Evolutionary conservation across 2,113 vertebrate genomes (phyloP).

Genomic region (Pseudonaja textilis): DNA sequence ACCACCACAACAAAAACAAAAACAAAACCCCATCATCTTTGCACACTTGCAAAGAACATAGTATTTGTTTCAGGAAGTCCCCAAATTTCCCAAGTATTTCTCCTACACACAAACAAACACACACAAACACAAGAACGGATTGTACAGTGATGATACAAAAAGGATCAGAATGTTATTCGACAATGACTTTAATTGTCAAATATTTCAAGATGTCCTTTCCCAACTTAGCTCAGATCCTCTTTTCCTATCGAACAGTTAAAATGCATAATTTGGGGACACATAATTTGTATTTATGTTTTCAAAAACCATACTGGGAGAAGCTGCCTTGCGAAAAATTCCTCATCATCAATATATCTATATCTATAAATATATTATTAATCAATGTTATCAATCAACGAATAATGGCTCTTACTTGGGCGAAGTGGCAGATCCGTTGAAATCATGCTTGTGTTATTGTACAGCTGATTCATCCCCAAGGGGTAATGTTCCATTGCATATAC

Average conservation of each 20-base stretch:
- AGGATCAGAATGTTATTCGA: conserved; percentile 28
- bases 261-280: not conserved
- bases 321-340: not conserved
- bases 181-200: not conserved
- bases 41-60: conserved; percentile 39
- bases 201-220: not conserved
- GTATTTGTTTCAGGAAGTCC: conserved; percentile 49
- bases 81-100: conserved; percentile 35
- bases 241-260: not conserved
- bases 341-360: not conserved
- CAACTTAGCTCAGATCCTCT: not conserved
- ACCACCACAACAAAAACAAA: not conserved
- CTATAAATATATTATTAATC: not conserved
- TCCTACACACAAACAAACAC: not conserved
- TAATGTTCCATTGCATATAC: conserved; percentile 69
- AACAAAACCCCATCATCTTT: conserved; percentile 5
- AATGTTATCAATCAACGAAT: not conserved
- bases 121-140: not conserved
- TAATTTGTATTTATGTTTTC: not conserved
- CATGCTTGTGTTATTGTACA: conserved; percentile 70
- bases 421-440: conserved; percentile 68
- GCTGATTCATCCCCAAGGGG: conserved; percentile 62
- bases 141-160: conserved; percentile 17
- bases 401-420: conserved; percentile 63
- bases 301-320: not conserved